Base-by-base conservation (phyloP, 2,888 invertebrate species). In the Proisotoma minuta region DNA sequence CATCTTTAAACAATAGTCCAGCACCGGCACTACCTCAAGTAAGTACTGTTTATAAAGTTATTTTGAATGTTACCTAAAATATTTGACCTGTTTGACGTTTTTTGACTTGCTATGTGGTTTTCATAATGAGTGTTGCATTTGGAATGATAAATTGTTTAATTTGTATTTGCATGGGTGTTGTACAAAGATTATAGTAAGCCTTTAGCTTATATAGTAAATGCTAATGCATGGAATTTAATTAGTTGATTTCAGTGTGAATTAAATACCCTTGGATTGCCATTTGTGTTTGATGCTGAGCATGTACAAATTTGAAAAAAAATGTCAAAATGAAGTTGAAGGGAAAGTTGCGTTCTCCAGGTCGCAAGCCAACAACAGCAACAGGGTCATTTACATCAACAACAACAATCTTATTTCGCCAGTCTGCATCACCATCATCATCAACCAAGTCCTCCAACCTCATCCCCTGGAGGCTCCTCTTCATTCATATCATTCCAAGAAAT, bases 21-120 rank as follows among this genome's bases (percentile, higher is more conserved):
- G 63, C 59, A 57, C 62, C 76, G 78, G 74, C 74, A 76, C 79
- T 74, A 76, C 78, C 83, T 58, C 66, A 66, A 63, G 66, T 69
- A 60, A 56, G 49, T n/a, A 2, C 39, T 57, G 53, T 12, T 5
- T 26, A 29, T 34, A 24, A 49, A 15, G 23, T 15, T 26, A 24
- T 28, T 48, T 47, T 56, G 59, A 27, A 34, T 60, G 12, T 8
- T 39, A 5, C 48, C 48, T 56, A 58, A 63, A 52, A 57, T 63
- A 8, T 49, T 49, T 49, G 5, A 48, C 48, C n/a, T 18, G 18
- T 48, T 48, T 48, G 15, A 34, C 34, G 34, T 34, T 34, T 34
- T 34, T 34, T n/a, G n/a, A n/a, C n/a, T n/a, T n/a, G n/a, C n/a
- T n/a, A n/a, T n/a, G n/a, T n/a, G n/a, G n/a, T n/a, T n/a, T n/a